phyloP scores from a whole-genome alignment of 53 echinoderm and acorn worm genomes.

The Patiria pectinifera region DNA sequence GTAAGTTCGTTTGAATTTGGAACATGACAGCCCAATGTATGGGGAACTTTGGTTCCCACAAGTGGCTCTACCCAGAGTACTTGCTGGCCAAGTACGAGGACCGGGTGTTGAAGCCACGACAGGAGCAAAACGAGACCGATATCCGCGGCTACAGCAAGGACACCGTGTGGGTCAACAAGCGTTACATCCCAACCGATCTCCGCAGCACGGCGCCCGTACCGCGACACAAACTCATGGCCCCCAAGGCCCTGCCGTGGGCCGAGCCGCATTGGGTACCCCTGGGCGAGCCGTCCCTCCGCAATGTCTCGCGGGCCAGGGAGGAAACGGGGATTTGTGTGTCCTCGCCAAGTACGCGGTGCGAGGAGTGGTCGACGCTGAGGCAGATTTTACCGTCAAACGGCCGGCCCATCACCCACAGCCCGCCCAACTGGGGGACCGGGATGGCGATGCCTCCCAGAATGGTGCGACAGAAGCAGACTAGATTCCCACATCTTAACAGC shows the following conservation, averaged over 20 bases:
- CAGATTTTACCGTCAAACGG: slow-evolving; percentile 89
- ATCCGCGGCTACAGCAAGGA: slow-evolving; percentile 71
- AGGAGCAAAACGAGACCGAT: slow-evolving; percentile 54
- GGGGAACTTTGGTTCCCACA: slow-evolving; percentile 91
- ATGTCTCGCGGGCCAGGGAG: slow-evolving; percentile 79
- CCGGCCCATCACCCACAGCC: slow-evolving; percentile 70
- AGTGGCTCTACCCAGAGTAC: slow-evolving; percentile 87
- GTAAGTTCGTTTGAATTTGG: not conserved
- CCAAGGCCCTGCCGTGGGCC: slow-evolving; percentile 71
- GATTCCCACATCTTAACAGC: slow-evolving; percentile 96
- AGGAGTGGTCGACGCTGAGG: slow-evolving; percentile 94
- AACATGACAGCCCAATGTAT: slow-evolving; percentile 94
- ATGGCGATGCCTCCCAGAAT: slow-evolving; percentile 75
- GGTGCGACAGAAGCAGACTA: slow-evolving; percentile 72
- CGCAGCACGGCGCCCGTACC: slow-evolving; percentile 99
- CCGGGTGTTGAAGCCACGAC: slow-evolving; percentile 41
- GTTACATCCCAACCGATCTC: slow-evolving; percentile 97
- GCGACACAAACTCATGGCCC: slow-evolving; percentile 89
- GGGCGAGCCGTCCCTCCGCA: slow-evolving; percentile 82
- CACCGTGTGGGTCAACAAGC: slow-evolving; percentile 96
- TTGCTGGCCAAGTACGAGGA: slow-evolving; percentile 76
- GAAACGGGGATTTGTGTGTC: slow-evolving; percentile 83
- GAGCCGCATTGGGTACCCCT: slow-evolving; percentile 86
- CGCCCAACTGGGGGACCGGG: slow-evolving; percentile 98
- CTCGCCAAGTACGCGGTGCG: slow-evolving; percentile 84